Base-by-base conservation (phyloP, 2,797 vertebrate species). In the Darevskia mixta region DNA sequence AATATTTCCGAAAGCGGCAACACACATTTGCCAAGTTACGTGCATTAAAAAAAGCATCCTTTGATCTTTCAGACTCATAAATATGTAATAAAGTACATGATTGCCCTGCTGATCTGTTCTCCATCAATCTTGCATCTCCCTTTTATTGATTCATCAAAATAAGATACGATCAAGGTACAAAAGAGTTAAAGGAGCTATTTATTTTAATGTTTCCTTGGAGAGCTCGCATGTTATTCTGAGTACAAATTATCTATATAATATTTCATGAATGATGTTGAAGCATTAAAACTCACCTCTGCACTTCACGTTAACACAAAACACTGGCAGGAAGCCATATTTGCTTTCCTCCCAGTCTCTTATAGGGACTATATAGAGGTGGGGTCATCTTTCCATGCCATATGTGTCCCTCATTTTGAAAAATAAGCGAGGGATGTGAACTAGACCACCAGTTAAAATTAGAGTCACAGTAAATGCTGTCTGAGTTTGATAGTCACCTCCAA, bases 51-150 rank as follows among this genome's bases (percentile, higher is more conserved):
- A 95, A 97, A 73, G 5, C 71, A 96, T 96, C 96, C 96, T 98
- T 97, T 97, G 97, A 97, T 97, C 97, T 96, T 97, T 96, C 95
- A 94, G 95, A 95, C 95, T 96, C 96, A 97, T 97, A 97, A 97
- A 97, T 97, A 98, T 95, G 92, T 96, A 97, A 97, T 97, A 97
- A 97, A 96, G 94, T 95, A 95, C 92, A 96, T 92, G 93, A 96
- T 95, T 95, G 96, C 95, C 96, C 96, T 95, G 80, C 93, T 96
- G 96, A 96, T 96, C 95, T 95, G 92, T 95, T 94, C 94, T 92
- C 93, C 95, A 97, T 97, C 96, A 96, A 96, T 97, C 96, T 97
- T 96, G 91, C 41, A n/a, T 96, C 93, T 90, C 86, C 86, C 92
- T 95, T 97, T 96, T 96, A 96, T 96, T 94, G 94, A 94, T 97